Conservation (phyloP, 2,797 vertebrate species). For the Myotis pilosus region DNA sequence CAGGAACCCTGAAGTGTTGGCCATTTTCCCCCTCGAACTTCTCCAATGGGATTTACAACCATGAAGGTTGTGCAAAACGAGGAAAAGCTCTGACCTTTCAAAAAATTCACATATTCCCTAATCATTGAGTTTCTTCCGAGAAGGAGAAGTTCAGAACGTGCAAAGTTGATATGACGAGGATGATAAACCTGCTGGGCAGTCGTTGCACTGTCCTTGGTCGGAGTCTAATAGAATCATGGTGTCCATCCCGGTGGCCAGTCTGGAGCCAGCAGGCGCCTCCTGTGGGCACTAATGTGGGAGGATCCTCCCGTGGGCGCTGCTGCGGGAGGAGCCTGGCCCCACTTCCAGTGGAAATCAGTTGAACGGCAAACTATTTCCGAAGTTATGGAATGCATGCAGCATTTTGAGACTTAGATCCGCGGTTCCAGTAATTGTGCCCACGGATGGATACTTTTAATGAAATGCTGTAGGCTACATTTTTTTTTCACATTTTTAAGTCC, state of each 20-base stretch:
- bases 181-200: neutral
- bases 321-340: neutral
- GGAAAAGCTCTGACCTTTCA: neutral
- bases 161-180: neutral
- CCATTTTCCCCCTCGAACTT: neutral
- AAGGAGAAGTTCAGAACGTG: neutral
- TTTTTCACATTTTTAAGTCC: neutral
- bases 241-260: fast-evolving
- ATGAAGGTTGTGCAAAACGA: neutral
- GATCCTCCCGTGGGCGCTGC: neutral
- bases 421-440: too few species aligned
- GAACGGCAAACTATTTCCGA: neutral
- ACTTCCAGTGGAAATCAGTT: neutral
- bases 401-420: neutral
- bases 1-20: neutral
- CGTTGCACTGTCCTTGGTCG: neutral
- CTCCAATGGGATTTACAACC: neutral
- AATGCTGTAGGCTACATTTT: neutral
- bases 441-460: neutral
- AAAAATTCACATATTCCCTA: neutral
- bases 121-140: neutral
- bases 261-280: neutral
- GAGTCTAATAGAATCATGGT: neutral
- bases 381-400: neutral
- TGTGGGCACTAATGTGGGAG: neutral